Evolutionary conservation across 1,140 invertebrate genomes (phyloP), one percentile per base, ranked within the genome.

Genomic region (Varroa destructor): DNA sequence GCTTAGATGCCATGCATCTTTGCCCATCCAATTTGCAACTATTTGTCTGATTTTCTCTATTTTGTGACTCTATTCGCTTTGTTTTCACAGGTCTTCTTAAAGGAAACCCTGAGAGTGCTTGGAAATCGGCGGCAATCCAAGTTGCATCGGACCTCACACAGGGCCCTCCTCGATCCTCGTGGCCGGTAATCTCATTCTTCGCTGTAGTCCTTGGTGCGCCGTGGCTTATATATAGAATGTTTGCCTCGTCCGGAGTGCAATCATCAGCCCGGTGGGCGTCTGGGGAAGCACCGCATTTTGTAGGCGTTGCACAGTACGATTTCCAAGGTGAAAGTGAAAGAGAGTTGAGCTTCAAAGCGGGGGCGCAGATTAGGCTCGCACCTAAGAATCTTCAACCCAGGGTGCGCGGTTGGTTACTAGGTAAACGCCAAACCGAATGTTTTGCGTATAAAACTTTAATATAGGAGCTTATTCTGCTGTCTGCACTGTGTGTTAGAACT

Each of bases 151-250:
- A 71, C 72, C 73, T 43, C 70, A 61, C 56, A 55, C 73, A 37
- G 46, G 72, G 71, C 70, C 71, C 40, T 76, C 37, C 72, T 25
- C 57, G 77, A 72, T 79, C 81, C 57, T 79, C 78, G 55, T 86
- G 84, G 85, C 84, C 85, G 4, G 81, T 86, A 51, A 71, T 85
- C 1, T 77, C 93, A 74, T 94, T 96, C 81, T 84, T 96, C 75
- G 87, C 87, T 14, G 84, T 95, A 71, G 86, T 96, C 71, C 82
- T 93, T 57, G 88, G 89, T 0, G 90, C 90, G 58, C 93, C 94
- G 0, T 96, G 92, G 81, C 82, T 97, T 37, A 89, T 97, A 72
- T 90, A 91, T 80, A 91, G 87, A 80, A 84, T 95, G 77, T 77
- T 95, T 6, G 85, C 81, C 64, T 73, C 55, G 72, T 75, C 71